These are phyloP conservation scores for Maniola jurtina DNA, from an alignment of 1,140 invertebrate genomes.

Conservation along the genomic window DNA sequence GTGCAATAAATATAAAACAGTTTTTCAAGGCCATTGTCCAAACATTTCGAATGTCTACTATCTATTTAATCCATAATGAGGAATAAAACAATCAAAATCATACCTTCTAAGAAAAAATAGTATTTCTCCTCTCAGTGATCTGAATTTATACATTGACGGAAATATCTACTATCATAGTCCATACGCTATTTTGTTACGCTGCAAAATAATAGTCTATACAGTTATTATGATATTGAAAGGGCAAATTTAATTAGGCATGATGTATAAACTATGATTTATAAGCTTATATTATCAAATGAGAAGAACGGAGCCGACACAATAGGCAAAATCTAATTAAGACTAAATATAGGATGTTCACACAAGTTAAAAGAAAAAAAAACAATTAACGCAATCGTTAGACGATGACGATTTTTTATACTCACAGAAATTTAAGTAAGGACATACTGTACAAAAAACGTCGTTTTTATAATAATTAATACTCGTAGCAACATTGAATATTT, in stretches of 20 bases:
- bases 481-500: slow-evolving; percentile 3
- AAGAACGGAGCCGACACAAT: not conserved
- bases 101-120: no score
- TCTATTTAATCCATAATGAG: no score
- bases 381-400: slow-evolving; percentile 4
- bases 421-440: not conserved
- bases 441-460: not conserved
- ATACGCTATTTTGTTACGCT: no score
- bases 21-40: not conserved
- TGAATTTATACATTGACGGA: no score
- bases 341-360: no score
- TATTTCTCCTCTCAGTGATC: no score
- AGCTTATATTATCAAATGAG: no score
- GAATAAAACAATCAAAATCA: no score
- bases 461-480: slow-evolving; percentile 2
- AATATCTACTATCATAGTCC: no score
- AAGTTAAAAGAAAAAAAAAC: not conserved
- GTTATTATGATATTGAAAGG: not conserved
- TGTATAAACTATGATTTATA: no score
- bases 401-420: not conserved
- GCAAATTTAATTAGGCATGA: no score
- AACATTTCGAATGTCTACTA: not conserved
- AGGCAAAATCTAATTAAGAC: not conserved
- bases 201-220: no score
- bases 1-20: not conserved